phyloP scores from a whole-genome alignment of 2,888 invertebrate species.

The Campaea margaritaria region DNA sequence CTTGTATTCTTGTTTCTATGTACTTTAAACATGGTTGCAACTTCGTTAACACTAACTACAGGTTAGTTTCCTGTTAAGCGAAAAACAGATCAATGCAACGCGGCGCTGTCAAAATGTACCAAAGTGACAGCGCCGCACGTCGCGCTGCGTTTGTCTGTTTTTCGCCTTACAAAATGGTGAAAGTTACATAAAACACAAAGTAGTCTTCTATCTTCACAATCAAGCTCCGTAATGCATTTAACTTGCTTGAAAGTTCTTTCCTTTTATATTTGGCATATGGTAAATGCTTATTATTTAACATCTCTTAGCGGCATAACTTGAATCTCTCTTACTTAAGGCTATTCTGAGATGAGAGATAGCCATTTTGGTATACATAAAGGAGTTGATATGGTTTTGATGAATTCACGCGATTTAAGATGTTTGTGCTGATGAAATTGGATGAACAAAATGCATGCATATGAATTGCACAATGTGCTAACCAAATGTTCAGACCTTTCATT shows the following conservation, averaged over 20 bases:
- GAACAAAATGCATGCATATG: not conserved
- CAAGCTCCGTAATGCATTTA: constrained; percentile 2
- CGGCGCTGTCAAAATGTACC: too few species aligned
- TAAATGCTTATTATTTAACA: constrained; percentile 20
- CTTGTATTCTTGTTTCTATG: too few species aligned
- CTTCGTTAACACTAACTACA: too few species aligned
- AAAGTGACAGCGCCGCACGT: too few species aligned
- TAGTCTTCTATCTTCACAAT: constrained; percentile 1
- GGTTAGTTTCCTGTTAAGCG: too few species aligned
- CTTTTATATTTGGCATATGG: constrained; percentile 5
- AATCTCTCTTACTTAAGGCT: constrained; percentile 24
- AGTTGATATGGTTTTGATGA: constrained; percentile 37
- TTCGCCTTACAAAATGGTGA: too few species aligned
- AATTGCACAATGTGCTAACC: not conserved
- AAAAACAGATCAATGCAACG: too few species aligned
- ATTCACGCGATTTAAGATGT: constrained; percentile 29
- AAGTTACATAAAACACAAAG: too few species aligned
- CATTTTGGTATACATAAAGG: constrained; percentile 32
- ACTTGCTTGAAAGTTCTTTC: constrained; percentile 13
- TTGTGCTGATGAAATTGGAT: constrained; percentile 12
- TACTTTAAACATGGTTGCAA: too few species aligned
- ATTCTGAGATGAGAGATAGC: constrained; percentile 39
- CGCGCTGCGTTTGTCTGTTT: too few species aligned
- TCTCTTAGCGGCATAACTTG: constrained; percentile 28
- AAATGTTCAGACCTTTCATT: too few species aligned